Base-by-base conservation (phyloP, 2,888 invertebrate species). In the Andrena dorsata region DNA sequence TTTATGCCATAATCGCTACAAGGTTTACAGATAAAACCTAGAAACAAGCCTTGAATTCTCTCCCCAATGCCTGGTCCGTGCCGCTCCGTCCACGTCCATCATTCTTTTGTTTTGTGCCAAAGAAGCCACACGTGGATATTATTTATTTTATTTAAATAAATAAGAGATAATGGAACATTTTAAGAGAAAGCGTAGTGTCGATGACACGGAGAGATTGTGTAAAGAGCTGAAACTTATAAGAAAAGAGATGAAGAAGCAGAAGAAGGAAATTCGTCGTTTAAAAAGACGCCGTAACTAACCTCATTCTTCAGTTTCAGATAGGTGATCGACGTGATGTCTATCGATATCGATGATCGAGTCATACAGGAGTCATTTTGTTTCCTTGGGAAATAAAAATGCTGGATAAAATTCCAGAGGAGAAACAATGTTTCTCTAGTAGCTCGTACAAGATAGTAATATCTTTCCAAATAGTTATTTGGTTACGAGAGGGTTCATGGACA, bases 221-320 rank as follows among this genome's bases (percentile, higher is more conserved):
- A 63, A 41, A n/a, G 32, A 32, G 2, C 5, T 63, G 8, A 32
- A 35, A 8, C 63, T 23, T 7, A 8, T 63, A n/a, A 63, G 10
- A 20, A 63, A 10, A 0, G 35, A 63, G 20, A 20, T 63, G 20
- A 28, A 10, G n/a, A 35, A 4, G 30, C 63, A 63, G 35, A 20
- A 35, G 20, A 32, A 35, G 2, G 20, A 32, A 35, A 63, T 63
- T 63, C 32, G 35, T 3, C 41, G 23, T 0, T 63, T 63, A 20
- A 63, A 35, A n/a, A 41, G n/a, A 63, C 28, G 8, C 13, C 35
- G 41, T 63, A 63, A 63, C 3, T 32, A 63, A 41, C 41, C 63
- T 63, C 20, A 10, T 3, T 56, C 4, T 63, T 32, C 20, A 2
- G 63, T 41, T 41, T 35, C 32, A 35, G 32, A 63, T 35, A 32